Base-by-base conservation (phyloP, 2,888 invertebrate species). In the Micoletzkya japonica region DNA sequence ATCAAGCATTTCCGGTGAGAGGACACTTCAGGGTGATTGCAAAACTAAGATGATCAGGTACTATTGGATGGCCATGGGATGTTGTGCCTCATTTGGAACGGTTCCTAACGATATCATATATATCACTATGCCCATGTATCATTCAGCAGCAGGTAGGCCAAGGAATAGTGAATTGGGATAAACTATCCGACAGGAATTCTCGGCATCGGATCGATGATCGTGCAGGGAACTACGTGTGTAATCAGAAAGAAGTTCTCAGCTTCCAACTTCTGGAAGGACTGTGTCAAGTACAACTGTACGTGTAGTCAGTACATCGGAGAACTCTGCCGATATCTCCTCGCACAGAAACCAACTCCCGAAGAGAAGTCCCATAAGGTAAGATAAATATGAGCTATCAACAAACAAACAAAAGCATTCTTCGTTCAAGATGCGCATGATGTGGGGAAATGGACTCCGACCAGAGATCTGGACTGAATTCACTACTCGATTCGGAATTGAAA, bases 211-310 rank as follows among this genome's bases (percentile, higher is more conserved):
- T 75, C 75, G 6, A 36, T 76, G 14, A 80, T 80, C 24, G 68
- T 83, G 0, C 74, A 76, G 75, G 89, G 95, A 2, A 90, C 91
- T 72, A 93, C 94, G 0, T 89, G 93, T 57, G 93, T 91, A 1
- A 90, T 96, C 57, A 89, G 91, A 49, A 91, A 90, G 83, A 97
- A 95, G 87, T 98, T 98, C 87, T 96, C 95, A 0, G 97, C 95
- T 0, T 92, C 92, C 1, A 89, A 91, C 28, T 97, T 93, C 87
- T 96, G 97, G 90, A 89, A 90, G 20, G 83, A 83, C 71, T 77
- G 77, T 60, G 72, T 76, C 59, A 74, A 75, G 68, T 76, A 80
- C 73, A 72, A 79, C 4, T 78, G 80, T 61, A 82, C 83, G 1
- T 75, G 71, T 6, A 78, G 81, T 32, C 86, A 86, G 73, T 89